Conservation (phyloP, 2,797 vertebrate genomes). For the Sternarchorhynchus goeldii region DNA sequence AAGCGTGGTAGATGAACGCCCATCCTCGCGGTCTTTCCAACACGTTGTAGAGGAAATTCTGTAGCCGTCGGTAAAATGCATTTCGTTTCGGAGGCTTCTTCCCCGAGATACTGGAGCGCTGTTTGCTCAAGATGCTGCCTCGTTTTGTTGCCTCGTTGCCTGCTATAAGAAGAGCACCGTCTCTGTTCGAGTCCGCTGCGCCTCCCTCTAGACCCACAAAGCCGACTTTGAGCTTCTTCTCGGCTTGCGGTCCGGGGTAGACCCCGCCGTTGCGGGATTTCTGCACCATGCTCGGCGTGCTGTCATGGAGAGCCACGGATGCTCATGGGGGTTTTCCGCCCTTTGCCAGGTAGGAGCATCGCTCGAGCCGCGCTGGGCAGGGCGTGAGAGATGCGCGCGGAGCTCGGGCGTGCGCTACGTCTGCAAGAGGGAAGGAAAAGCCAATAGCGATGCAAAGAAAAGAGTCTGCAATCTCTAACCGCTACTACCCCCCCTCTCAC, state of each 20-base stretch:
- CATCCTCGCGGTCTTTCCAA: constrained; percentile 94
- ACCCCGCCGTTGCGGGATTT: constrained; percentile 94
- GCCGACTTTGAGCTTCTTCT: constrained; percentile 96
- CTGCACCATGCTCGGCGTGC: constrained; percentile 82
- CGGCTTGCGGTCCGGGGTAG: constrained; percentile 86
- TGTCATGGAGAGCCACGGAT: constrained; percentile 59
- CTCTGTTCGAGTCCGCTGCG: constrained; percentile 86
- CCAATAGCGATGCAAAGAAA: constrained; percentile 54
- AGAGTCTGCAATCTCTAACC: constrained; percentile 45
- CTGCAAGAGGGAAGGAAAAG: constrained; percentile 23
- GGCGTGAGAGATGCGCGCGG: constrained; percentile 35
- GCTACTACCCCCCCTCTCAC: too few species aligned
- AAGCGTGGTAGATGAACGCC: constrained; percentile 98
- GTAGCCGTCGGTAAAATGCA: constrained; percentile 91
- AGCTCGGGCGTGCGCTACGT: constrained; percentile 43
- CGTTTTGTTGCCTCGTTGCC: constrained; percentile 79
- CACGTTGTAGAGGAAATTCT: constrained; percentile 98
- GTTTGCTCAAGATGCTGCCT: constrained; percentile 85
- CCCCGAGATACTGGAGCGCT: constrained; percentile 83
- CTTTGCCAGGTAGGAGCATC: constrained; percentile 57
- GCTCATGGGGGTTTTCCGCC: constrained; percentile 54
- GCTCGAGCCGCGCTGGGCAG: constrained; percentile 32
- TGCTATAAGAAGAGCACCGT: constrained; percentile 92
- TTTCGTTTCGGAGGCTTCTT: constrained; percentile 91
- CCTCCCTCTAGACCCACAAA: constrained; percentile 93